Base-by-base conservation (phyloP, 2,797 vertebrate genomes). In the Enteromius viviparus region DNA sequence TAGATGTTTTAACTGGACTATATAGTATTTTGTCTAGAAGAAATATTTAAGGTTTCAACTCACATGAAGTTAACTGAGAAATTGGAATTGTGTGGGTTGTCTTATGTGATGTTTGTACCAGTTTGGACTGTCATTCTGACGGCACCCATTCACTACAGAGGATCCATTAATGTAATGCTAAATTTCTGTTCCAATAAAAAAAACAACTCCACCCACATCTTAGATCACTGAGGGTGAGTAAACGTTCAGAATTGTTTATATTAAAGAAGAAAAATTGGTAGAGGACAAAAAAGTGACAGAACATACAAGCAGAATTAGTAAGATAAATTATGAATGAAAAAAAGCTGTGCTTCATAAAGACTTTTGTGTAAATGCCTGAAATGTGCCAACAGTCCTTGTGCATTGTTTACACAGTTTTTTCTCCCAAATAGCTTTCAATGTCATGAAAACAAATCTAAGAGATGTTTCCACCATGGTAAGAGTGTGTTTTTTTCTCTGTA, bases 321-420 rank as follows among this genome's bases (percentile, higher is more conserved):
- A 69, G n/a, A 81, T 70, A 80, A 86, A 64, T 60, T 2, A 45
- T 1, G 5, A 12, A 42, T 26, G 42, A 34, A 23, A n/a, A 14
- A n/a, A 19, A 49, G 40, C 68, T 55, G 62, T 64, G 21, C 2
- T 64, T 72, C 40, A n/a, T 76, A 47, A 53, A 76, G 47, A 47
- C 19, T 12, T 14, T 80, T 84, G 12, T 47, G 14, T 66, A 23
- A 0, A 81, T 87, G 79, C 82, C 85, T 68, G 29, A 51, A 76
- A 75, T 62, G 83, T 84, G 66, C 45, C 85, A 90, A 91, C 87
- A 58, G 81, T 68, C 32, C 58, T 10, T 60, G 84, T 74, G 42
- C 82, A 75, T 76, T 82, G 72, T 85, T n/a, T 26, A 34, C 32
- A 65, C 78, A 85, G 83, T 82, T 87, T 88, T 87, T 90, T 89